These are phyloP conservation scores for Drosophila pseudotakahashii DNA, from an alignment of 2,888 invertebrate genomes.

Conservation along the genomic window DNA sequence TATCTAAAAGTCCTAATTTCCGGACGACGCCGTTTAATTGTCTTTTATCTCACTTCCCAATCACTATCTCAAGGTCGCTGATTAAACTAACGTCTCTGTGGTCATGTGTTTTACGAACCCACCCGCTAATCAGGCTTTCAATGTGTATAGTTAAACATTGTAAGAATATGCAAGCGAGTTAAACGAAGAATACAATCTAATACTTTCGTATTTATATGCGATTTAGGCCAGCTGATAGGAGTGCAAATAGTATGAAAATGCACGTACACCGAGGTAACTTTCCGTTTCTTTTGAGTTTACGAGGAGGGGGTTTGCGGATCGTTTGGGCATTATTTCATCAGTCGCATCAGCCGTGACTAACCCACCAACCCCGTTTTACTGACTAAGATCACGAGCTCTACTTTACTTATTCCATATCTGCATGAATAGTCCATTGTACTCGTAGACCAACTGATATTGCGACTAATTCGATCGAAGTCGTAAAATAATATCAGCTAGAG, in stretches of 20 bases:
- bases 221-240: conserved; percentile 24
- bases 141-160: neutral
- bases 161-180: neutral
- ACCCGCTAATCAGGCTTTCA: conserved; percentile 6
- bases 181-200: neutral
- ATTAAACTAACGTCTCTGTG: conserved; percentile 8
- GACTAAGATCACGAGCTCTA: conserved; percentile 25
- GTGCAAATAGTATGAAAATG: conserved; percentile 5
- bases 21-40: neutral
- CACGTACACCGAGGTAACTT: conserved; percentile 3
- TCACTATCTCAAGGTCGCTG: conserved; percentile 20
- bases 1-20: conserved; percentile 9
- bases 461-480: conserved; percentile 52
- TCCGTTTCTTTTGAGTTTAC: conserved; percentile 2
- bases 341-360: conserved; percentile 16
- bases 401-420: conserved; percentile 8
- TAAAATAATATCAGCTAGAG: conserved; percentile 45
- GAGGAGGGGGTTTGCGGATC: neutral
- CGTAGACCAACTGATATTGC: conserved; percentile 51
- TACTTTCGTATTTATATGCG: neutral
- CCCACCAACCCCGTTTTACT: too few species aligned
- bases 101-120: conserved; percentile 5
- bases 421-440: conserved; percentile 5
- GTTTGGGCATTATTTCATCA: conserved; percentile 8
- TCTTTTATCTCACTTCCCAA: conserved; percentile 8